Evolutionary conservation across 2,888 invertebrate species (phyloP).

Genomic region (Nowickia ferox): DNA sequence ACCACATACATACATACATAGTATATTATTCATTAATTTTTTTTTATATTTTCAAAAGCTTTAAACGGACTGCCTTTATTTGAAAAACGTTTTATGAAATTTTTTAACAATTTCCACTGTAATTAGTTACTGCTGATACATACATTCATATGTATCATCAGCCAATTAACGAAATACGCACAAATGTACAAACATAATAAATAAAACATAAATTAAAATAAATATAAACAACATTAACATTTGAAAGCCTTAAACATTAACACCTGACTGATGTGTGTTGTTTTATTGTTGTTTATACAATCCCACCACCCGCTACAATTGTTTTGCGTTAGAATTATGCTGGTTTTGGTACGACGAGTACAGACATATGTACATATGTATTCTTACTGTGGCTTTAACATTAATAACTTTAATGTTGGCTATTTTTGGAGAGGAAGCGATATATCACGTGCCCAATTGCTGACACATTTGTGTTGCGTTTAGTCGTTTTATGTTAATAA

Average conservation of each 20-base stretch:
- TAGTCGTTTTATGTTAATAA: constrained; percentile 17
- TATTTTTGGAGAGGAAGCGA: constrained; percentile 49
- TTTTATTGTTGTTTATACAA: constrained; percentile 1
- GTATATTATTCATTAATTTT: background rate
- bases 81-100: background rate
- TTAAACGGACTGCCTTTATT: background rate
- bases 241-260: constrained; percentile 27
- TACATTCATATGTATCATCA: constrained; percentile 10
- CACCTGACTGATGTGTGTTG: constrained; percentile 49
- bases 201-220: constrained; percentile 9
- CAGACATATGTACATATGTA: background rate
- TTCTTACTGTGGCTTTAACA: constrained; percentile 17
- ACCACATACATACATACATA: background rate
- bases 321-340: constrained; percentile 4
- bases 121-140: background rate
- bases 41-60: background rate
- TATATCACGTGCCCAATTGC: constrained; percentile 51
- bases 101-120: constrained; percentile 1
- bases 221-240: constrained; percentile 25
- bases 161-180: constrained; percentile 30
- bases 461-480: constrained; percentile 48
- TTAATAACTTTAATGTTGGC: constrained; percentile 38
- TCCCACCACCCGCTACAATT: constrained; percentile 21
- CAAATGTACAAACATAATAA: background rate
- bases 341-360: background rate